Evolutionary conservation across 2,888 invertebrate genomes (phyloP).

Genomic region (Alviniconcha strummeri): DNA sequence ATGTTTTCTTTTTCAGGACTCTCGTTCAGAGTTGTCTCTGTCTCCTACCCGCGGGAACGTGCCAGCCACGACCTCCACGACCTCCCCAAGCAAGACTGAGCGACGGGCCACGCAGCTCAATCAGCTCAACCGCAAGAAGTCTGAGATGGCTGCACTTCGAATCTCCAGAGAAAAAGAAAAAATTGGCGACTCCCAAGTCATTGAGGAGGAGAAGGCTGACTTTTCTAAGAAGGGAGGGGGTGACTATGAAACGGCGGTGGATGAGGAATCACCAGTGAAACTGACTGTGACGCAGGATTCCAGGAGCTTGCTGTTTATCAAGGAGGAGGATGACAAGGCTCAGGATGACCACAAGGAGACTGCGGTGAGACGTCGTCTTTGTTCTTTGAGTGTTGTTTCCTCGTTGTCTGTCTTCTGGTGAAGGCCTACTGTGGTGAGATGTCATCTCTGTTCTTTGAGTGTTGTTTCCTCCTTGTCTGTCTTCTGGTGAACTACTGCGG

Average conservation of each 20-base stretch:
- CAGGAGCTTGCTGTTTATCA: neutral
- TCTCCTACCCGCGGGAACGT: neutral
- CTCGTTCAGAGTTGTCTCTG: neutral
- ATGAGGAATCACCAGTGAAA: neutral
- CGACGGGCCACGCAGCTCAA: slow-evolving; percentile 33
- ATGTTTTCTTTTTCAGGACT: neutral
- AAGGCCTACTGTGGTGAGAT: neutral
- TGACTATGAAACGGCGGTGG: neutral
- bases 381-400: neutral
- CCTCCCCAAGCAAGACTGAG: slow-evolving; percentile 30
- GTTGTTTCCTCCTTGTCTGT: neutral
- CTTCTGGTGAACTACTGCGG: neutral
- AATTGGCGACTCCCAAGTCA: slow-evolving; percentile 4
- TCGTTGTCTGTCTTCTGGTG: too few species aligned
- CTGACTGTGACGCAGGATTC: neutral
- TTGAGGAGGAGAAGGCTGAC: slow-evolving; percentile 36
- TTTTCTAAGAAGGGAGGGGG: neutral
- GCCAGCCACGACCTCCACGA: neutral
- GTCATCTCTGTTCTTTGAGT: neutral
- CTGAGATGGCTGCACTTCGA: slow-evolving; percentile 14
- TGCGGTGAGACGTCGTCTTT: neutral
- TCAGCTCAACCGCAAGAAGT: slow-evolving; percentile 34
- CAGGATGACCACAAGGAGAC: neutral
- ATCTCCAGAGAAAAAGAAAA: neutral
- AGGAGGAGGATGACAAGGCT: neutral